Percentiles rank a stretch among this genome's conserved stretches.
These are phyloP conservation scores for Oryzias celebensis DNA, from an alignment of 2,113 vertebrate genomes.

Conservation along the genomic window DNA sequence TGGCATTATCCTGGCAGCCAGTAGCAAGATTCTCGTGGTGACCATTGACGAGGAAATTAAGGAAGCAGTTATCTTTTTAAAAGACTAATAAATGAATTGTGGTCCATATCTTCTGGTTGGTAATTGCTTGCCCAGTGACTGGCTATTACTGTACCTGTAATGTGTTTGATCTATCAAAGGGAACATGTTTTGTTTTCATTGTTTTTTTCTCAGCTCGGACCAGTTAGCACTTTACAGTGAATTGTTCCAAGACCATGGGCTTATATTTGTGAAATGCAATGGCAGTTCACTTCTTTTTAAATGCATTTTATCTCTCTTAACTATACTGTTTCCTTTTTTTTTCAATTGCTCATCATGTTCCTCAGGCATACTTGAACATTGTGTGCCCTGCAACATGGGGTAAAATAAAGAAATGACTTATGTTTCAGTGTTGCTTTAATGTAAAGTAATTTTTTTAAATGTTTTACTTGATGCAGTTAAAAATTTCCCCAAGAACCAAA, in stretches of 20 bases:
- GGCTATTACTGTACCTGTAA: constrained; percentile 73
- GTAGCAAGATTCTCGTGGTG: constrained; percentile 71
- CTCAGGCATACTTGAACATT: constrained; percentile 74
- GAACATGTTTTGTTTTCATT: constrained; percentile 57
- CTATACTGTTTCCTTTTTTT: constrained; percentile 37
- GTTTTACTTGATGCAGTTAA: constrained; percentile 71
- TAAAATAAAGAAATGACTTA: constrained; percentile 70
- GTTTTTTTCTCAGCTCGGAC: constrained; percentile 61
- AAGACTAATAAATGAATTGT: constrained; percentile 80
- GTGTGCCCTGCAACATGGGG: constrained; percentile 72
- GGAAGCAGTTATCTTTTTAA: constrained; percentile 81
- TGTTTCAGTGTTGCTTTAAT: constrained; percentile 73
- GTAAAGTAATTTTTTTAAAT: constrained; percentile 66
- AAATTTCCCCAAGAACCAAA: constrained; percentile 69
- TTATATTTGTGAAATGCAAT: constrained; percentile 76
- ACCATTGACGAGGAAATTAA: constrained; percentile 76
- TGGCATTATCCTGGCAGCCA: constrained; percentile 73
- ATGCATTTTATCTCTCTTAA: constrained; percentile 72
- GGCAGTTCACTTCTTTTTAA: constrained; percentile 78
- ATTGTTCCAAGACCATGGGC: constrained; percentile 78
- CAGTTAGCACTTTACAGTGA: constrained; percentile 79
- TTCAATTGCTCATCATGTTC: constrained; percentile 69
- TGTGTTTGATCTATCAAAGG: constrained; percentile 70
- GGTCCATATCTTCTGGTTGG: constrained; percentile 78
- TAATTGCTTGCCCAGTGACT: constrained; percentile 70